These are phyloP conservation scores for Exocentrus adspersus DNA, from an alignment of 2,888 invertebrate species.

Conservation along the genomic window DNA sequence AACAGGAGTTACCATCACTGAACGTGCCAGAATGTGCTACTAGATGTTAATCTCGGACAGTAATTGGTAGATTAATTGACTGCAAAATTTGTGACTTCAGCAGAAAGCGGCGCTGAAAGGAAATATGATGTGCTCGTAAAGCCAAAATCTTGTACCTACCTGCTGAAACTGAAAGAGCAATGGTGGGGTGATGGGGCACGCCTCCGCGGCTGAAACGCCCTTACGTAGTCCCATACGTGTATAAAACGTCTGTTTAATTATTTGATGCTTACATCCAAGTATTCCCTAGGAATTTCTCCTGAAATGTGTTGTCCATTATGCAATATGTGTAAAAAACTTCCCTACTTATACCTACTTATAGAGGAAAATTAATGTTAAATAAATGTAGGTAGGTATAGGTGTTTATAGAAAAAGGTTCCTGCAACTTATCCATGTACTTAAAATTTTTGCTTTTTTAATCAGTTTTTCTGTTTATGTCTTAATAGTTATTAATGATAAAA, in stretches of 20 bases:
- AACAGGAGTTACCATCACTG: conserved; percentile 30
- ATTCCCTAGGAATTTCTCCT: neutral
- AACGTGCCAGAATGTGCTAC: conserved; percentile 22
- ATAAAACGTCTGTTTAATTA: conserved; percentile 35
- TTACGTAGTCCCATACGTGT: conserved; percentile 49
- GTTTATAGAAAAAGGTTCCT: too few species aligned
- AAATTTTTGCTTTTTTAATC: too few species aligned
- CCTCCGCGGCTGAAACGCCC: conserved; percentile 56
- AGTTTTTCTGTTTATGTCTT: too few species aligned
- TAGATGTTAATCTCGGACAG: conserved; percentile 15
- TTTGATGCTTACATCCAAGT: conserved; percentile 19
- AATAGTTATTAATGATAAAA: too few species aligned
- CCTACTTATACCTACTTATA: too few species aligned
- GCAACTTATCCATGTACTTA: too few species aligned
- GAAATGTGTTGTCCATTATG: too few species aligned
- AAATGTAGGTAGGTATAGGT: too few species aligned
- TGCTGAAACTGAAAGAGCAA: conserved; percentile 52
- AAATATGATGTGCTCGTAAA: conserved; percentile 54
- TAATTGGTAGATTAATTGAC: conserved; percentile 28
- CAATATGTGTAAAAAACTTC: too few species aligned
- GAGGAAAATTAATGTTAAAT: too few species aligned
- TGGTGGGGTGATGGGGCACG: conserved; percentile 55
- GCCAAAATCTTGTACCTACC: conserved; percentile 53
- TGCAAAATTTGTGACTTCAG: conserved; percentile 33
- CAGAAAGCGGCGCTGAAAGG: conserved; percentile 50